Base-by-base conservation (phyloP, 2,888 invertebrate genomes). In the Ptychoptera albimana region DNA sequence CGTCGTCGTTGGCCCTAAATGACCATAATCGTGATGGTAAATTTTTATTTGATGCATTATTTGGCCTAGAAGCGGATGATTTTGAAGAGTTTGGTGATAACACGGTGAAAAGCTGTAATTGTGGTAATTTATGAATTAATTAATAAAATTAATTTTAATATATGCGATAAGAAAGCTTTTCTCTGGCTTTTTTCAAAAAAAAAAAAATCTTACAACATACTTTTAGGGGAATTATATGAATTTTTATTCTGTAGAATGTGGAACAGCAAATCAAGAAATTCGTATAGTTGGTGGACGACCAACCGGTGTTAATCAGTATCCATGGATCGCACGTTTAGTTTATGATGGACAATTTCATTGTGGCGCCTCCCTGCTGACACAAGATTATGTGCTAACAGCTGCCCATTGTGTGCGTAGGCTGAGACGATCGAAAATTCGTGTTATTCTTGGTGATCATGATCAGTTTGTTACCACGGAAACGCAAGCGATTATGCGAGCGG, bases 301-400 rank as follows among this genome's bases (percentile, higher is more conserved):
- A 15, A 81, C 87, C 1, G 80, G 82, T 43, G 72, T 83, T 31
- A 85, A 87, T 66, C 77, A 81, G 52, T 88, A 85, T 62, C 88
- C 88, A 8, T 88, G 88, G 88, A 75, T 88, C 64, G 88, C 84
- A 3, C 72, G 87, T 38, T 71, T 89, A 45, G 81, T 88, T 11
- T 88, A 88, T 61, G 84, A 88, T 57, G 86, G 87, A 0, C 82
- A 82, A 62, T 88, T 87, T 66, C 88, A 88, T 60, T 89, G 88
- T 57, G 88, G 88, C 1, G 88, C 81, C 15, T 85, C 86, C 2
- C 69, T 88, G 29, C 69, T 89, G 38, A 84, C 83, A 45, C 79
- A 80, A 59, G 83, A 86, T 63, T 86, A 84, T 60, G 84, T 88
- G 46, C 69, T 89, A 45, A 87, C 88, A 0, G 88, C 88, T 1